Conservation (phyloP, 2,797 vertebrate genomes). For the Clamator glandarius region DNA sequence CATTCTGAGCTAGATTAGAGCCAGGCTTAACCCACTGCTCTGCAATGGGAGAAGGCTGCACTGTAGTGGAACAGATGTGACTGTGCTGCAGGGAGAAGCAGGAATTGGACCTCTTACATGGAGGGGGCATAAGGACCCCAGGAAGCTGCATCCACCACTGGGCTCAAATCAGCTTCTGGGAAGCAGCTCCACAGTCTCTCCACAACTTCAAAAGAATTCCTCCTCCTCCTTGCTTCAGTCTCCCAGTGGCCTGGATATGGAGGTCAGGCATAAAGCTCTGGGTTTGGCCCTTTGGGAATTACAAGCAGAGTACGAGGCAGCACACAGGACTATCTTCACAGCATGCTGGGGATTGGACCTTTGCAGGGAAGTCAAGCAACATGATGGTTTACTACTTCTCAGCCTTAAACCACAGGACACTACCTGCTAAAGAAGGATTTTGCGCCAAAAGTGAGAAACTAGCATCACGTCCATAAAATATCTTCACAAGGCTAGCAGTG, state of each 20-base stretch:
- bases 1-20: neutral
- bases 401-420: neutral
- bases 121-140: accelerated
- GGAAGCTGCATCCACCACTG: neutral
- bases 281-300: neutral
- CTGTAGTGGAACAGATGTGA: neutral
- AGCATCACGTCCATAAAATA: neutral
- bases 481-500: neutral
- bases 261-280: neutral
- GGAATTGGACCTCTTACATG: constrained; percentile 22
- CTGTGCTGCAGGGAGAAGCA: neutral
- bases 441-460: neutral
- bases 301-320: neutral
- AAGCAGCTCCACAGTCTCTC: neutral
- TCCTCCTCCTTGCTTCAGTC: neutral
- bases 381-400: neutral
- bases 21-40: neutral
- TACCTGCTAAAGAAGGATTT: neutral
- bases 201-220: constrained; percentile 35
- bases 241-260: neutral
- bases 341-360: neutral
- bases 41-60: neutral
- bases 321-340: neutral
- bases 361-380: neutral
- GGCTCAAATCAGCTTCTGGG: neutral